phyloP scores from a whole-genome alignment of 2,888 invertebrate species.

The Scrobipalpa costella region DNA sequence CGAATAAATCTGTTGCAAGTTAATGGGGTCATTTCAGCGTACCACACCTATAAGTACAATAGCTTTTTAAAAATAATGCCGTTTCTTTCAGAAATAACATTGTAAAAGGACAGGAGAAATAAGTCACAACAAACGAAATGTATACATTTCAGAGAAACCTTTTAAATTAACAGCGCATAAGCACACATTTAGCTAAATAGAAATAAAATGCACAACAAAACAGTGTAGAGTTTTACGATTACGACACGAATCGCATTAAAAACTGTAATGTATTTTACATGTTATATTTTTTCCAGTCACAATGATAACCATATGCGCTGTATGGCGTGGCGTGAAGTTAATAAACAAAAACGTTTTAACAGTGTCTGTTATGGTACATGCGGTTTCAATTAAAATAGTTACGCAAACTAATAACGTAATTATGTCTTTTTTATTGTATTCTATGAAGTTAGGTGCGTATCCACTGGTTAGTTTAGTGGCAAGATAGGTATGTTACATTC shows the following conservation, averaged over 20 bases:
- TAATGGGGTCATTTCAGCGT: too few relatives aligned
- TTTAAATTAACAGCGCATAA: not conserved
- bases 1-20: too few relatives aligned
- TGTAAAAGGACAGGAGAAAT: too few relatives aligned
- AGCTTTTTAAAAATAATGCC: too few relatives aligned
- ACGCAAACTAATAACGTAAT: slow-evolving; percentile 33
- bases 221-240: not conserved
- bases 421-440: slow-evolving; percentile 30
- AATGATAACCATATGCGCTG: slow-evolving; percentile 58
- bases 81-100: too few relatives aligned
- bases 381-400: slow-evolving; percentile 54
- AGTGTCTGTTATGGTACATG: slow-evolving; percentile 47
- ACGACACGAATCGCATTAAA: not conserved
- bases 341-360: slow-evolving; percentile 50
- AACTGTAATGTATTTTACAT: slow-evolving; percentile 22
- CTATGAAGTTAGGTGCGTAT: not conserved
- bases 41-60: too few relatives aligned
- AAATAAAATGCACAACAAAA: not conserved
- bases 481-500: too few relatives aligned
- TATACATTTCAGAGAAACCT: not conserved
- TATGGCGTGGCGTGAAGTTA: slow-evolving; percentile 39
- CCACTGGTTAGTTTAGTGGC: not conserved
- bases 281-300: slow-evolving; percentile 45
- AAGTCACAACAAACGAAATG: too few relatives aligned
- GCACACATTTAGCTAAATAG: slow-evolving; percentile 1